Percentiles rank a stretch among this genome's conserved stretches.
phyloP scores from a whole-genome alignment of 2,888 invertebrate genomes.

The Chironomus riparius region DNA sequence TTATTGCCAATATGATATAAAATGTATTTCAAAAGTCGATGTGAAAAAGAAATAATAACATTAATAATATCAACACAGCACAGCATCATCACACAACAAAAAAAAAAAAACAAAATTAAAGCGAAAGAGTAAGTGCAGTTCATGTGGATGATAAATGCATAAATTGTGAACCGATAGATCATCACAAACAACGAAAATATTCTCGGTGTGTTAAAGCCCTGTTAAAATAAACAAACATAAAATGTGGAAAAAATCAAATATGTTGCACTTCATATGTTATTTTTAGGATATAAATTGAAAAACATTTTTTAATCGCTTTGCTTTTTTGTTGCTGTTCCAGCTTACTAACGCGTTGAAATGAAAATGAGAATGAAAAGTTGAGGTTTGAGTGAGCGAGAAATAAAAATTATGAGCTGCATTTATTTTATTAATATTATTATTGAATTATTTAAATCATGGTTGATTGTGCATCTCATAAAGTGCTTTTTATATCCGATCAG shows the following conservation, averaged over 20 bases:
- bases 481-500: not conserved
- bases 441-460: not conserved
- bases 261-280: constrained; percentile 27
- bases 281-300: constrained; percentile 20
- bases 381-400: too few species aligned
- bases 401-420: not conserved
- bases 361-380: not conserved
- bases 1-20: constrained; percentile 19
- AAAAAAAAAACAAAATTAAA: too few species aligned
- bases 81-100: not conserved
- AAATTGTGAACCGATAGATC: constrained; percentile 11
- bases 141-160: not conserved
- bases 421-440: not conserved
- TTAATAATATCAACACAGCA: not conserved
- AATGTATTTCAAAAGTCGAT: constrained; percentile 18
- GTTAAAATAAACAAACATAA: constrained; percentile 24
- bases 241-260: constrained; percentile 24
- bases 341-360: not conserved
- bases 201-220: constrained; percentile 18
- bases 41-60: not conserved
- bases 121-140: not conserved
- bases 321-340: not conserved
- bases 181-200: not conserved
- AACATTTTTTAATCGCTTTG: constrained; percentile 18
- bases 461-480: not conserved